A percentile compares a stretch with the other conserved stretches of the same genome.
Evolutionary conservation across 2,797 vertebrate genomes (phyloP).

Genomic region (Myripristis jacobus): DNA sequence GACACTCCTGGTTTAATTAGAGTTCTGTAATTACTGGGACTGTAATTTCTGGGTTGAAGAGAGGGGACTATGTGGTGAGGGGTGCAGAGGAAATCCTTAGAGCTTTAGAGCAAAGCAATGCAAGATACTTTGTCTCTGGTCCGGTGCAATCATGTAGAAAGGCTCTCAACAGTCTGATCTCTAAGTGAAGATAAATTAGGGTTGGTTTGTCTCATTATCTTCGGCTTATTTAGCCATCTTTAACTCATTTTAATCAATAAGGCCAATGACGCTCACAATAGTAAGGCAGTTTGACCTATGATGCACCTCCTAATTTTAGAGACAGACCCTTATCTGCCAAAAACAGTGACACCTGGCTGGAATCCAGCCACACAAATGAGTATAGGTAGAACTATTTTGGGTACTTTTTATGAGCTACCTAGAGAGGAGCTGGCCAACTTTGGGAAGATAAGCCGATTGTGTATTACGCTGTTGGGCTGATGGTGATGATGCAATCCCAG

Average conservation of each 20-base stretch:
- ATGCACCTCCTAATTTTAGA: conserved; percentile 35
- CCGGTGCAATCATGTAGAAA: conserved; percentile 60
- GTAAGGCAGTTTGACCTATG: conserved; percentile 44
- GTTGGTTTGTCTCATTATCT: conserved; percentile 63
- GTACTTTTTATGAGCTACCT: conserved; percentile 58
- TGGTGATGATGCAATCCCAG: conserved; percentile 73
- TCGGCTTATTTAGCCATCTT: conserved; percentile 48
- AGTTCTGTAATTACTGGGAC: conserved; percentile 82
- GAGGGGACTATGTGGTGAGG: conserved; percentile 59
- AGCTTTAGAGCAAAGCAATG: conserved; percentile 58
- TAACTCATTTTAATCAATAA: conserved; percentile 61
- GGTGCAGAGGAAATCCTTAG: conserved; percentile 70
- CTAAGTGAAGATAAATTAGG: conserved; percentile 63
- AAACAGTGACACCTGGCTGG: conserved; percentile 51
- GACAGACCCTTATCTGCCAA: conserved; percentile 46
- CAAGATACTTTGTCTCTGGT: conserved; percentile 47
- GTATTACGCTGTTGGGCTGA: conserved; percentile 62
- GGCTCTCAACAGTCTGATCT: conserved; percentile 52
- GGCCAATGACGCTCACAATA: conserved; percentile 46
- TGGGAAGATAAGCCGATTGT: conserved; percentile 63
- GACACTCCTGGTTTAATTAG: conserved; percentile 79
- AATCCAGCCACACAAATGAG: conserved; percentile 50
- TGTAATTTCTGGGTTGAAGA: conserved; percentile 79
- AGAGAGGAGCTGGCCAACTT: conserved; percentile 50
- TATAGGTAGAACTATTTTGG: conserved; percentile 67